These are phyloP conservation scores for Garrulus glandarius DNA, from an alignment of 2,797 vertebrate genomes.

Conservation along the genomic window DNA sequence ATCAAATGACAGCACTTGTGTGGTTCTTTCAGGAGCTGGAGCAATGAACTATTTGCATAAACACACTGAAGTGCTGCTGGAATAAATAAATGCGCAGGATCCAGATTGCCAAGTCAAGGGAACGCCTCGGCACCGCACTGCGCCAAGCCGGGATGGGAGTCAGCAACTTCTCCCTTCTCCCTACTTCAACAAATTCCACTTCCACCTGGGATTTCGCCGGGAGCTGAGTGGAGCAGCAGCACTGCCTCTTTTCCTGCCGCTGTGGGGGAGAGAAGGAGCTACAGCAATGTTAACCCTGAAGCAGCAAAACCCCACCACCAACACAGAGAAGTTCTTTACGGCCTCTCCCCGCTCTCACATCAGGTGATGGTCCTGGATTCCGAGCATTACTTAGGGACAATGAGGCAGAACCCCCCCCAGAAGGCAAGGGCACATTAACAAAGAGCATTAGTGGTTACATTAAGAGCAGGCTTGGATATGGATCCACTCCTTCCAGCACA, in stretches of 20 bases:
- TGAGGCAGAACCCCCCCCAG: neutral
- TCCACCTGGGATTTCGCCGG: neutral
- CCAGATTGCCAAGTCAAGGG: neutral
- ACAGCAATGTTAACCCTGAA: neutral
- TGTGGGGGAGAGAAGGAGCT: neutral
- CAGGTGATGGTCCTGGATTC: neutral
- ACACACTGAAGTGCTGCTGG: neutral
- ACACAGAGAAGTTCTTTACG: rapidly evolving
- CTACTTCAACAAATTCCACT: neutral
- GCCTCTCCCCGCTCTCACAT: neutral
- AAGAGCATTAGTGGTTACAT: neutral
- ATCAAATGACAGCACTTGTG: neutral
- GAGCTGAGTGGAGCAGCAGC: neutral
- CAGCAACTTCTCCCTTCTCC: conserved; percentile 21
- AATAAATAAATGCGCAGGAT: neutral
- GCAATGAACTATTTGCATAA: conserved; percentile 43
- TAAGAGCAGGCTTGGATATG: neutral
- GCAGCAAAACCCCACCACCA: neutral
- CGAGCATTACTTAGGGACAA: neutral
- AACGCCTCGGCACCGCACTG: conserved; percentile 24
- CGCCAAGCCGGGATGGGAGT: neutral
- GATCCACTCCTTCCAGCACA: neutral
- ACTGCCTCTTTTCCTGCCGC: neutral
- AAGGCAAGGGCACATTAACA: neutral
- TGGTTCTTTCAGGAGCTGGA: neutral